phyloP scores from a whole-genome alignment of 1,140 invertebrate genomes.

The Habropoda laboriosa region DNA sequence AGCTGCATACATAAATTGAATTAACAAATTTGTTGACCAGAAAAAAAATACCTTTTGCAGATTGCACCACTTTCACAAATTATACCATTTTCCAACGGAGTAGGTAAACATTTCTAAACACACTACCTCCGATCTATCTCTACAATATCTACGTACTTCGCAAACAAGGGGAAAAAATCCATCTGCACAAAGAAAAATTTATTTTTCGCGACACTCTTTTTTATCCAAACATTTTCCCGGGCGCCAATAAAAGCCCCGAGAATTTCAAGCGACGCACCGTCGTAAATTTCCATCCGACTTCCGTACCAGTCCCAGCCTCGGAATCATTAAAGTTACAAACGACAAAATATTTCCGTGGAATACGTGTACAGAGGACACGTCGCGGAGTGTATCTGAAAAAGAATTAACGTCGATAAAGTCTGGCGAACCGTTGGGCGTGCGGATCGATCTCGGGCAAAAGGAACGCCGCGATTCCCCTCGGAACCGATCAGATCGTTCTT shows the following conservation, averaged over 20 bases:
- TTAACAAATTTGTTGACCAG: no score
- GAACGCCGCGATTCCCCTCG: neutral
- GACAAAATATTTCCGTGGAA: conserved; percentile 24
- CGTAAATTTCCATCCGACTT: conserved; percentile 10
- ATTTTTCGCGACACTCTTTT: neutral
- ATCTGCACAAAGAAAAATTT: neutral
- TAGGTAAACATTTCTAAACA: no score
- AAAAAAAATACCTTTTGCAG: no score
- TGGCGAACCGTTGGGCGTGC: neutral
- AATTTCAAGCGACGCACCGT: neutral
- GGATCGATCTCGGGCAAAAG: conserved; percentile 10
- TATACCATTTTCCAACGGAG: no score
- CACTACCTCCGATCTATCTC: no score
- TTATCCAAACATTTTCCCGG: neutral
- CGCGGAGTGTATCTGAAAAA: neutral
- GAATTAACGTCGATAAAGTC: conserved; percentile 9
- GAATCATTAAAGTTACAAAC: conserved; percentile 35
- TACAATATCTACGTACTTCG: no score
- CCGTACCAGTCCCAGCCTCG: neutral
- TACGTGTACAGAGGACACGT: no score
- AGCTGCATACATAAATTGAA: no score
- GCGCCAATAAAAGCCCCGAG: neutral
- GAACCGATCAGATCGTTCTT: conserved; percentile 28
- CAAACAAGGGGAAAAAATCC: no score
- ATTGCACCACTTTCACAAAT: no score